A percentile compares a stretch with the other conserved stretches of the same genome.
These are phyloP conservation scores for Melikaiella ostensackeni DNA, from an alignment of 2,888 invertebrate genomes.

Conservation along the genomic window DNA sequence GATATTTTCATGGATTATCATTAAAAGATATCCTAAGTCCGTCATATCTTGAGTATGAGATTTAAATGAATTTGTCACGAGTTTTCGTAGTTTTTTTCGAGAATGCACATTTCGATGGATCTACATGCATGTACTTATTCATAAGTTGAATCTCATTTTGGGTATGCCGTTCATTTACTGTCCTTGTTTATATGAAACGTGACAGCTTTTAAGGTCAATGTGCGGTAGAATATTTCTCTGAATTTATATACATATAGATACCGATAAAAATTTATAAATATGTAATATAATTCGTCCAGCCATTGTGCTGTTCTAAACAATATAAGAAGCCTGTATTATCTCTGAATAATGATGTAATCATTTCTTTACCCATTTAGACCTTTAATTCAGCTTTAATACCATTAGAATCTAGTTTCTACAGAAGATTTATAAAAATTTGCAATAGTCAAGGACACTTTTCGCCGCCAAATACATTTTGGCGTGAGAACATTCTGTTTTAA, in stretches of 20 bases:
- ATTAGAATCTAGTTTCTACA: background rate
- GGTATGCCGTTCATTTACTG: constrained; percentile 55
- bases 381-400: background rate
- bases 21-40: background rate
- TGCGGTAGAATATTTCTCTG: constrained; percentile 58
- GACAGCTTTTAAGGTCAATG: constrained; percentile 59
- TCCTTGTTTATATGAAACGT: constrained; percentile 57
- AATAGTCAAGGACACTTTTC: background rate
- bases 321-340: constrained; percentile 71
- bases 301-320: constrained; percentile 64
- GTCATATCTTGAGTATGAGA: background rate
- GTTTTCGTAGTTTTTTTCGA: background rate
- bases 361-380: background rate
- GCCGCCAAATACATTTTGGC: too few species aligned
- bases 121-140: constrained; percentile 3
- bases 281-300: constrained; percentile 72
- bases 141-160: constrained; percentile 50
- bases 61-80: constrained; percentile 14
- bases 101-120: constrained; percentile 12
- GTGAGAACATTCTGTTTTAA: too few species aligned
- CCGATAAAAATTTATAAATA: constrained; percentile 74
- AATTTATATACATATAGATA: constrained; percentile 61
- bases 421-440: too few species aligned
- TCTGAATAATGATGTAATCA: constrained; percentile 44
- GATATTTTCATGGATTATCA: background rate